phyloP scores from a whole-genome alignment of 2,797 vertebrate genomes.

The Buceros bicornis region DNA sequence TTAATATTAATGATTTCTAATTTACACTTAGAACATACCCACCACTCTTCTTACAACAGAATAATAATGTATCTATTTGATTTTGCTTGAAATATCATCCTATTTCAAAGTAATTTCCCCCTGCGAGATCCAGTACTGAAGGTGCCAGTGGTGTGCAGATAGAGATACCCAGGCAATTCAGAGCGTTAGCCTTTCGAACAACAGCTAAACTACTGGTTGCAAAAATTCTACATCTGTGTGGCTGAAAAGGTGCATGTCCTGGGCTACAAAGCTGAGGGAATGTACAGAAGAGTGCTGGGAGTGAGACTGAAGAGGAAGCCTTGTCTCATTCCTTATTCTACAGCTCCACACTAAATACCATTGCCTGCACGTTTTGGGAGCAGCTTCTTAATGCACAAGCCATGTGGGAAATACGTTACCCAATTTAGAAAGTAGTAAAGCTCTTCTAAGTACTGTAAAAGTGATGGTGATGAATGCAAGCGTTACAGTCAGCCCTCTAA shows the following conservation, averaged over 20 bases:
- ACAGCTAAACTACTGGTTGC: neutral
- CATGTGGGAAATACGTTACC: conserved; percentile 28
- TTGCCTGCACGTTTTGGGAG: conserved; percentile 15
- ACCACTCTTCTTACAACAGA: neutral
- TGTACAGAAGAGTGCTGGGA: neutral
- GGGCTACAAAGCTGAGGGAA: neutral
- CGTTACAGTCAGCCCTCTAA: conserved; percentile 34
- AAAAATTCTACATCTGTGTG: neutral
- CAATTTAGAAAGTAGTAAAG: conserved; percentile 61
- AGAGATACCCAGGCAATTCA: neutral
- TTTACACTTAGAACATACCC: conserved; percentile 11
- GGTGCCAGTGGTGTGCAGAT: neutral
- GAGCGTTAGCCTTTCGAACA: neutral
- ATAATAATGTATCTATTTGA: conserved; percentile 1
- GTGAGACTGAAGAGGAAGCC: neutral
- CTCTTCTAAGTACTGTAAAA: conserved; percentile 46
- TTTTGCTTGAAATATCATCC: conserved; percentile 21
- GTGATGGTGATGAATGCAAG: conserved; percentile 49
- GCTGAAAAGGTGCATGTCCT: neutral
- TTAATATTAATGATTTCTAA: conserved; percentile 51
- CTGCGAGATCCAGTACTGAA: neutral
- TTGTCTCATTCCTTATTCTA: neutral
- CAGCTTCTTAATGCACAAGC: neutral
- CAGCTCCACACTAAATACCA: neutral
- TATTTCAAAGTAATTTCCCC: neutral